Percentiles rank a stretch among this genome's conserved stretches.
Conservation (phyloP, 2,888 invertebrate genomes). For the Habrosyne pyritoides region DNA sequence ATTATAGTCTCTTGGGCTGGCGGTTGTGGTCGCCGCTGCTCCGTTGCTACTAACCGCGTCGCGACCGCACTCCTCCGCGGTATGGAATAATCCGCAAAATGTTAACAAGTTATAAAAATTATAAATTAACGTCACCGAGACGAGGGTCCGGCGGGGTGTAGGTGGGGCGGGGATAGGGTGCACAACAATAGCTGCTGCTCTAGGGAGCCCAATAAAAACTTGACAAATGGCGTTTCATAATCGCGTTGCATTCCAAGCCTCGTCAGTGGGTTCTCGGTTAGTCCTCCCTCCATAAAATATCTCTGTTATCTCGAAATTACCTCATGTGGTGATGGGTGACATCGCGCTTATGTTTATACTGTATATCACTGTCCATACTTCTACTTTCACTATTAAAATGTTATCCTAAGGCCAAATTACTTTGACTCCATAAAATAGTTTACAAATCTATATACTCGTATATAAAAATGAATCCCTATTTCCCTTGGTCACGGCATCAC, state of each 20-base stretch:
- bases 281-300: conserved; percentile 66
- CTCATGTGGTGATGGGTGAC: conserved; percentile 26
- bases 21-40: neutral
- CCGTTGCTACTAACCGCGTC: neutral
- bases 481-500: too few relatives aligned
- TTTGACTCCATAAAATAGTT: too few relatives aligned
- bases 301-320: conserved; percentile 53
- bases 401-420: too few relatives aligned
- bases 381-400: too few relatives aligned
- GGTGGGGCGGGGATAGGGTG: conserved; percentile 33
- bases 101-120: conserved; percentile 81
- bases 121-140: conserved; percentile 74
- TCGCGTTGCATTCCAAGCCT: conserved; percentile 77
- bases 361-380: conserved; percentile 13
- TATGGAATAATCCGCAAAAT: conserved; percentile 55
- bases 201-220: conserved; percentile 82
- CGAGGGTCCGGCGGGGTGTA: conserved; percentile 62
- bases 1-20: too few relatives aligned
- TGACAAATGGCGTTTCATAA: conserved; percentile 84
- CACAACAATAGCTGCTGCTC: conserved; percentile 69
- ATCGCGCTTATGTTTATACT: conserved; percentile 5
- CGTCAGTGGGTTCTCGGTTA: conserved; percentile 68
- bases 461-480: too few relatives aligned
- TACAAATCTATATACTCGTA: too few relatives aligned
- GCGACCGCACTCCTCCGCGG: neutral